Evolutionary conservation across 2,113 vertebrate species (phyloP).

Genomic region (Reinhardtius hippoglossoides): DNA sequence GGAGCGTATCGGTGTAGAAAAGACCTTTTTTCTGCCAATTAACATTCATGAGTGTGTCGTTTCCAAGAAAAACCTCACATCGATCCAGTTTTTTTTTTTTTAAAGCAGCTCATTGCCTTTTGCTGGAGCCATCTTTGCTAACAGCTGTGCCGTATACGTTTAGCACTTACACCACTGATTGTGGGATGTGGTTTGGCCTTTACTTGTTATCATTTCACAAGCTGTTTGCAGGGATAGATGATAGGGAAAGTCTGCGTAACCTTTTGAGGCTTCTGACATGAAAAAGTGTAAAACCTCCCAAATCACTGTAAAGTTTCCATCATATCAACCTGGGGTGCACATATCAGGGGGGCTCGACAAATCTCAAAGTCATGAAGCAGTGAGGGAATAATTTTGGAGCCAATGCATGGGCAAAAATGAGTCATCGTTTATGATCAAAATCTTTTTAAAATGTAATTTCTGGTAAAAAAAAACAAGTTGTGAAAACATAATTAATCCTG

Average conservation of each 20-base stretch:
- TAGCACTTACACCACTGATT: constrained; percentile 47
- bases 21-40: constrained; percentile 42
- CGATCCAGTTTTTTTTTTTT: constrained; percentile 24
- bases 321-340: constrained; percentile 22
- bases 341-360: not conserved
- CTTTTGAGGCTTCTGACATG: constrained; percentile 22
- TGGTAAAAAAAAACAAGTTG: constrained; percentile 21
- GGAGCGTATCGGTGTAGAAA: constrained; percentile 33
- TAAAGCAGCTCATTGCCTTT: constrained; percentile 32
- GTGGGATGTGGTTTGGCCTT: constrained; percentile 44
- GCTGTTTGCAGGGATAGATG: constrained; percentile 35
- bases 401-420: constrained; percentile 38
- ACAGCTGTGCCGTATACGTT: constrained; percentile 71
- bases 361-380: constrained; percentile 37
- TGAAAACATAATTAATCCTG: constrained; percentile 62
- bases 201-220: constrained; percentile 52
- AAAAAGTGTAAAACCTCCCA: not conserved
- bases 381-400: constrained; percentile 30
- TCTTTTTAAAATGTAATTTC: constrained; percentile 55
- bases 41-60: constrained; percentile 20
- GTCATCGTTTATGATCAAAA: constrained; percentile 59
- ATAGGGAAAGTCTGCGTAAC: constrained; percentile 52
- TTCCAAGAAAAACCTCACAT: constrained; percentile 56
- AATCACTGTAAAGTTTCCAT: constrained; percentile 29
- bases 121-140: constrained; percentile 52